Conservation (phyloP, 2,113 vertebrate species). For the Syngnathus floridae region DNA sequence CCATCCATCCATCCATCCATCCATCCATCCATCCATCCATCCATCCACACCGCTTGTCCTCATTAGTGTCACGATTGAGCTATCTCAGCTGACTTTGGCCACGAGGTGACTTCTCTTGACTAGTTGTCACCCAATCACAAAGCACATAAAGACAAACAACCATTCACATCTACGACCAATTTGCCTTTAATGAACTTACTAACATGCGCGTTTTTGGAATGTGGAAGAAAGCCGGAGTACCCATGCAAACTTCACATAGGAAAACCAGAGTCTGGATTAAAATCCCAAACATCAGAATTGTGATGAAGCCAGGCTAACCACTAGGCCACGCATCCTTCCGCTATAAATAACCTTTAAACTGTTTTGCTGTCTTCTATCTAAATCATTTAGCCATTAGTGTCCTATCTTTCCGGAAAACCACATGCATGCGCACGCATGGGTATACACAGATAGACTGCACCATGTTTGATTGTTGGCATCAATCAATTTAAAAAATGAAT, state of each 20-base stretch:
- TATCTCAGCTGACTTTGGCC: not conserved
- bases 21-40: not conserved
- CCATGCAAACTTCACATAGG: not conserved
- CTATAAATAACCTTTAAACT: conserved; percentile 21
- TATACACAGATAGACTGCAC: not conserved
- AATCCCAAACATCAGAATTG: not conserved
- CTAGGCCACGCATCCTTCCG: not conserved
- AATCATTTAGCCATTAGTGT: conserved; percentile 9
- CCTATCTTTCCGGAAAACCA: not conserved
- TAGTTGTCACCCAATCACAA: not conserved
- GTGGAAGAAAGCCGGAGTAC: not conserved
- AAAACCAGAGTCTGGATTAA: not conserved
- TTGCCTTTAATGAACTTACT: not conserved
- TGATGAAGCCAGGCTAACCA: not conserved
- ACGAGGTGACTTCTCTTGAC: not conserved
- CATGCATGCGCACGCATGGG: not conserved
- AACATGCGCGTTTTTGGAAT: not conserved
- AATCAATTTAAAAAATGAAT: not conserved
- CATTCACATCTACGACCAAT: not conserved
- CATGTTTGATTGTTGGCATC: not conserved
- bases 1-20: too few species aligned
- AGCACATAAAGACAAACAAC: not conserved
- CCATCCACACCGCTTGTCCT: not conserved
- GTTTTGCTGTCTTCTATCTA: not conserved
- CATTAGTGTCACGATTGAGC: not conserved